Conservation (phyloP, 2,888 invertebrate species). For the Mesochorus sp. region DNA sequence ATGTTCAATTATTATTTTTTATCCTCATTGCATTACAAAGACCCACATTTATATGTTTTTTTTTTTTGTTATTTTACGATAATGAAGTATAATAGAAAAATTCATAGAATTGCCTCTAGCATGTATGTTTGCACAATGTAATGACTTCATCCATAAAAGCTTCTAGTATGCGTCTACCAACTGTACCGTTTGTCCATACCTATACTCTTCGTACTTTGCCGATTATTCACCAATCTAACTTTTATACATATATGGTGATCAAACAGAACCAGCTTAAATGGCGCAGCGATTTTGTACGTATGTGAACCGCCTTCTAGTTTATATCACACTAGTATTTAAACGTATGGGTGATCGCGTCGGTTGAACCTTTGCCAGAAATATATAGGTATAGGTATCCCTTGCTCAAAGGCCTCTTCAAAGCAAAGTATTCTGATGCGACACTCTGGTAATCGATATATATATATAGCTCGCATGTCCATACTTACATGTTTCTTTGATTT, state of each 20-base stretch:
- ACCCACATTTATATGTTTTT: too few relatives aligned
- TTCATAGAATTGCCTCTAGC: too few relatives aligned
- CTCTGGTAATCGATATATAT: slow-evolving; percentile 12
- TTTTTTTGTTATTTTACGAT: too few relatives aligned
- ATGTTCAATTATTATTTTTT: too few relatives aligned
- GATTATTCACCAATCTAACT: too few relatives aligned
- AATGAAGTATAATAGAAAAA: too few relatives aligned
- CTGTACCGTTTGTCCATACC: too few relatives aligned
- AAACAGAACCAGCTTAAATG: not conserved
- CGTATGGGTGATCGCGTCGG: slow-evolving; percentile 10
- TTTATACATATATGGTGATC: not conserved
- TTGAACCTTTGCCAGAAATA: slow-evolving; percentile 19
- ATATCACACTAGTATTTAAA: slow-evolving; percentile 6
- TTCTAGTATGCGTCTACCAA: too few relatives aligned
- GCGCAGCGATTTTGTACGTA: not conserved
- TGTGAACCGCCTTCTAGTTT: not conserved
- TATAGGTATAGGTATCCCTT: not conserved
- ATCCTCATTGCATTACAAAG: too few relatives aligned
- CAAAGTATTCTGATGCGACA: not conserved
- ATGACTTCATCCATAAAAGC: too few relatives aligned
- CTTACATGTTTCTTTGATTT: slow-evolving; percentile 3
- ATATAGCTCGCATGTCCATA: not conserved
- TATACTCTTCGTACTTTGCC: too few relatives aligned
- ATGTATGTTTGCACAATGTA: too few relatives aligned
- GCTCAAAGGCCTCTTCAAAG: not conserved